These are phyloP conservation scores for Candidula unifasciata DNA, from an alignment of 2,888 invertebrate species.

Conservation along the genomic window DNA sequence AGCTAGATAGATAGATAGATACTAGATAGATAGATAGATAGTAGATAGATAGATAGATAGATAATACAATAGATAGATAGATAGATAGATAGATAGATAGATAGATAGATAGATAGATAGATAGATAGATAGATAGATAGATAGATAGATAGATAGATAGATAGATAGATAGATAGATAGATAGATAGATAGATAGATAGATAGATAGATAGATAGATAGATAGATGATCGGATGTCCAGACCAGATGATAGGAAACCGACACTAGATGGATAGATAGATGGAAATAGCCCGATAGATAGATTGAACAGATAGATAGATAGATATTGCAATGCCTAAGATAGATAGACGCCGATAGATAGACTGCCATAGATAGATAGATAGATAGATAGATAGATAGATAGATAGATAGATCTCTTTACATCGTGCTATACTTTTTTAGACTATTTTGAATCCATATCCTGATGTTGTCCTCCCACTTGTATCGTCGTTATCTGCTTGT, in stretches of 20 bases:
- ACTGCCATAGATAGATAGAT: background rate
- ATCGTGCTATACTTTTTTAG: too few species aligned
- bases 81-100: constrained; percentile 29
- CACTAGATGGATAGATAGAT: too few species aligned
- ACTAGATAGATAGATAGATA: constrained; percentile 26
- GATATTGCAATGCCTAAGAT: too few species aligned
- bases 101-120: constrained; percentile 22
- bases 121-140: background rate
- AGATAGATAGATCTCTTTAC: constrained; percentile 17
- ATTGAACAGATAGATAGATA: too few species aligned
- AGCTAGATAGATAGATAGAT: constrained; percentile 36
- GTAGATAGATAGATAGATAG: constrained; percentile 27
- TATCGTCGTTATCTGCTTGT: too few species aligned
- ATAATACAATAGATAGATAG: constrained; percentile 19
- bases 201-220: constrained; percentile 27
- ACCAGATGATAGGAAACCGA: too few species aligned
- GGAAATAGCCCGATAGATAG: too few species aligned
- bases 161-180: constrained; percentile 7
- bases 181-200: constrained; percentile 34
- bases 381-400: background rate
- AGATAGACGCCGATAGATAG: background rate
- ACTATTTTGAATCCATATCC: too few species aligned
- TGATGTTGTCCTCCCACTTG: too few species aligned
- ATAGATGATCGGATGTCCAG: background rate
- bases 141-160: constrained; percentile 22